Conservation (phyloP, 2,888 invertebrate genomes). For the Empis livida region DNA sequence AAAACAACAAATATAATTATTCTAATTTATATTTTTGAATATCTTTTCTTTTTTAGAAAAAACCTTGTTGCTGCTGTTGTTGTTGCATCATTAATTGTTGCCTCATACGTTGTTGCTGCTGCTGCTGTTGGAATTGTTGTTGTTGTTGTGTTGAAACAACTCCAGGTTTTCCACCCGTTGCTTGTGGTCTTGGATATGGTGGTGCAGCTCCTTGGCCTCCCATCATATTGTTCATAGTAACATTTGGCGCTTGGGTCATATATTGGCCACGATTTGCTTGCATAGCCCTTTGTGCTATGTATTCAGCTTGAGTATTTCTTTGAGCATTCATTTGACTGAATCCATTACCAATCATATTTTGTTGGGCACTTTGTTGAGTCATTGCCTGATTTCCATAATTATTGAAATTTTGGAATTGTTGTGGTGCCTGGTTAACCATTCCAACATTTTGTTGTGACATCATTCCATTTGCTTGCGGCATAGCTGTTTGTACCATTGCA, state of each 20-base stretch:
- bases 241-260: conserved; percentile 60
- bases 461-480: conserved; percentile 20
- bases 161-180: conserved; percentile 28
- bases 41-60: neutral
- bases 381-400: conserved; percentile 44
- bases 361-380: conserved; percentile 33
- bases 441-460: conserved; percentile 27
- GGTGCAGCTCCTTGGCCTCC: conserved; percentile 52
- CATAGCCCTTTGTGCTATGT: conserved; percentile 26
- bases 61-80: conserved; percentile 31
- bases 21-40: conserved; percentile 14
- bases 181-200: conserved; percentile 54
- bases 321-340: conserved; percentile 34
- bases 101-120: conserved; percentile 52
- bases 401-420: conserved; percentile 44
- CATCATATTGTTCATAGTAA: conserved; percentile 58
- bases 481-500: conserved; percentile 6
- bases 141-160: conserved; percentile 29
- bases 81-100: conserved; percentile 54
- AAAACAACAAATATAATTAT: conserved; percentile 15
- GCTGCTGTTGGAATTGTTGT: conserved; percentile 34
- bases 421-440: conserved; percentile 31
- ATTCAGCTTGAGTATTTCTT: conserved; percentile 30
- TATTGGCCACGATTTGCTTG: conserved; percentile 32
- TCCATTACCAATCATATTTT: conserved; percentile 28